Percentiles rank a stretch among this genome's conserved stretches.
Conservation (phyloP, 2,113 vertebrate species). For the Dasypus novemcinctus region DNA sequence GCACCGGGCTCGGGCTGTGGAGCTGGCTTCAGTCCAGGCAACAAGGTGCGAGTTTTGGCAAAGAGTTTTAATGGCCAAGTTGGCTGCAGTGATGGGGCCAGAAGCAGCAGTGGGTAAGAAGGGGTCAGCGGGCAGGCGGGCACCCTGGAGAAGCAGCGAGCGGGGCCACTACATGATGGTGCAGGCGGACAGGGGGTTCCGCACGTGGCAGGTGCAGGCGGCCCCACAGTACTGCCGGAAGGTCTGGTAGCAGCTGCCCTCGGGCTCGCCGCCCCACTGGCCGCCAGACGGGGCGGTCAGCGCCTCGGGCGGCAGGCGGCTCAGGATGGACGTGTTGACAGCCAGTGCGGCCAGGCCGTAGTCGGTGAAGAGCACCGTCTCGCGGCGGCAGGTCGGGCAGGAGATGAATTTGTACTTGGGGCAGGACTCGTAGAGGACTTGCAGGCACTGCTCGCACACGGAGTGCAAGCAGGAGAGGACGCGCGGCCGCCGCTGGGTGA, state of each 20-base stretch:
- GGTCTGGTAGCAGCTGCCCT: constrained; percentile 99
- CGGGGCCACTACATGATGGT: constrained; percentile 93
- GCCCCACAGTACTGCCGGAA: constrained; percentile 99
- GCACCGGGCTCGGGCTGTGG: neutral
- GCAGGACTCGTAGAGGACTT: constrained; percentile 99
- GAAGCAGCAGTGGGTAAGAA: constrained; percentile 52
- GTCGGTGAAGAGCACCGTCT: constrained; percentile 99
- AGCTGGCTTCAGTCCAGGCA: constrained; percentile 25
- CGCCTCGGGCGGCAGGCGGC: constrained; percentile 92
- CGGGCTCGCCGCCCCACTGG: constrained; percentile 95
- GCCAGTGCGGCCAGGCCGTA: constrained; percentile 97
- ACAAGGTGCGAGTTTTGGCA: constrained; percentile 69
- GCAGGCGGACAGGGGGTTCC: constrained; percentile 96
- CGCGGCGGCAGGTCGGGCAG: constrained; percentile 96
- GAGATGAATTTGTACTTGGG: constrained; percentile 99
- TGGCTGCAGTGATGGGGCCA: constrained; percentile 66
- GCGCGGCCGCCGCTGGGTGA: constrained; percentile 94
- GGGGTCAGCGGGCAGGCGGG: constrained; percentile 15
- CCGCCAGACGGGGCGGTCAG: constrained; percentile 87
- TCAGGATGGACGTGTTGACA: constrained; percentile 98
- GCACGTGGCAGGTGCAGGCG: constrained; percentile 96
- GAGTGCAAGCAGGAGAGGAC: constrained; percentile 99
- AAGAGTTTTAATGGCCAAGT: constrained; percentile 77
- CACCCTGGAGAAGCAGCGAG: constrained; percentile 44
- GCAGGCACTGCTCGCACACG: constrained; percentile 98